These are phyloP conservation scores for Tromatobia lineatoria DNA, from an alignment of 2,888 invertebrate species.

Conservation along the genomic window DNA sequence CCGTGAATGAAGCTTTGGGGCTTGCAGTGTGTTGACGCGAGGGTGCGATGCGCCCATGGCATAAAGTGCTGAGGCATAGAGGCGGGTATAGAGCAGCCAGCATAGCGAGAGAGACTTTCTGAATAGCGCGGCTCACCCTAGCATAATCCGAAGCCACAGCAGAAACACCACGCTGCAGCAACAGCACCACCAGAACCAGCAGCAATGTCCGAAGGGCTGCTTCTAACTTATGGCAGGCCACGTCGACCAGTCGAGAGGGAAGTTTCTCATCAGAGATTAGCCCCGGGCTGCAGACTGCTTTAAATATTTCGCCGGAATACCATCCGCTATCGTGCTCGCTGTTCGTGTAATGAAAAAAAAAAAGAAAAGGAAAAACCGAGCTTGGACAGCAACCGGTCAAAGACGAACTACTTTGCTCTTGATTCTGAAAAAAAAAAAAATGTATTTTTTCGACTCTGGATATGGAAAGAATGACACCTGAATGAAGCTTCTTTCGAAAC, in stretches of 20 bases:
- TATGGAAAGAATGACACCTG: not conserved
- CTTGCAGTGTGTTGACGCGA: constrained; percentile 55
- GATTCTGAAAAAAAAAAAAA: not conserved
- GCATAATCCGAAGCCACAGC: constrained; percentile 45
- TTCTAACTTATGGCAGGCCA: constrained; percentile 70
- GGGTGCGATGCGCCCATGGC: constrained; percentile 58
- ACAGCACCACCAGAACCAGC: constrained; percentile 14
- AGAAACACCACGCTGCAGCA: constrained; percentile 28
- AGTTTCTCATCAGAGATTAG: constrained; percentile 80
- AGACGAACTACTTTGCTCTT: constrained; percentile 26
- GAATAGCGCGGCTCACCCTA: constrained; percentile 57
- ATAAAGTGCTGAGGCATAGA: constrained; percentile 51
- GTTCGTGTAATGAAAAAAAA: constrained; percentile 61
- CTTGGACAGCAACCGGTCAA: constrained; percentile 44
- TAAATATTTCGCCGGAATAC: constrained; percentile 80
- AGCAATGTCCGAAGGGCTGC: constrained; percentile 55
- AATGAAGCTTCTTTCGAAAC: not conserved
- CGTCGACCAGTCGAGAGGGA: constrained; percentile 71
- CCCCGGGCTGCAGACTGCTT: constrained; percentile 78
- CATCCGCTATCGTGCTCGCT: constrained; percentile 67
- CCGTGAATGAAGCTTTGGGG: constrained; percentile 57
- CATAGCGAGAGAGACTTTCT: constrained; percentile 56
- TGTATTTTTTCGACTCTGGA: not conserved
- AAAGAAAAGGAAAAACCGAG: constrained; percentile 20
- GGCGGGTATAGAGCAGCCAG: constrained; percentile 27